These are phyloP conservation scores for Limnephilus rhombicus DNA, from an alignment of 2,888 invertebrate genomes.

Conservation along the genomic window DNA sequence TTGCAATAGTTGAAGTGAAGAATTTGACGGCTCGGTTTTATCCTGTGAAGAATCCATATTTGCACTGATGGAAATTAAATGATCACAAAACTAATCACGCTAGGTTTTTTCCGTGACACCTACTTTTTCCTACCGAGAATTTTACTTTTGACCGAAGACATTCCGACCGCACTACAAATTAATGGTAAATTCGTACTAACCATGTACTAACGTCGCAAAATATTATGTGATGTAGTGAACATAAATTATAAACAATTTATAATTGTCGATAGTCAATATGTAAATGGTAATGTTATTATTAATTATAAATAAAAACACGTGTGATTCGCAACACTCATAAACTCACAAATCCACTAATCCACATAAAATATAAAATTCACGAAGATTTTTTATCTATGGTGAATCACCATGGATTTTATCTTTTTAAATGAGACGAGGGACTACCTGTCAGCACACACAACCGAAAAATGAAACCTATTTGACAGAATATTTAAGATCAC, in stretches of 20 bases:
- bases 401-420: background rate
- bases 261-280: background rate
- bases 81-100: background rate
- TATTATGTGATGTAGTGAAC: background rate
- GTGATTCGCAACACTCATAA: slow-evolving; percentile 50
- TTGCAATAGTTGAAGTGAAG: slow-evolving; percentile 56
- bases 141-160: slow-evolving; percentile 30
- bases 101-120: background rate
- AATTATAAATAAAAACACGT: slow-evolving; percentile 51
- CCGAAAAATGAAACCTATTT: background rate
- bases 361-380: background rate
- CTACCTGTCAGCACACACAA: background rate
- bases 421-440: background rate
- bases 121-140: background rate
- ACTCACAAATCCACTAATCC: background rate
- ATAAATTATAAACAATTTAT: background rate
- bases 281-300: slow-evolving; percentile 25
- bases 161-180: background rate
- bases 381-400: slow-evolving; percentile 2
- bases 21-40: slow-evolving; percentile 30
- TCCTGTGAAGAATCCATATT: slow-evolving; percentile 38
- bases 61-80: background rate
- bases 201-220: background rate
- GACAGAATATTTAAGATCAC: background rate
- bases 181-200: background rate